Conservation (phyloP, 2,797 vertebrate species). For the Spinibarbus caldwelli region DNA sequence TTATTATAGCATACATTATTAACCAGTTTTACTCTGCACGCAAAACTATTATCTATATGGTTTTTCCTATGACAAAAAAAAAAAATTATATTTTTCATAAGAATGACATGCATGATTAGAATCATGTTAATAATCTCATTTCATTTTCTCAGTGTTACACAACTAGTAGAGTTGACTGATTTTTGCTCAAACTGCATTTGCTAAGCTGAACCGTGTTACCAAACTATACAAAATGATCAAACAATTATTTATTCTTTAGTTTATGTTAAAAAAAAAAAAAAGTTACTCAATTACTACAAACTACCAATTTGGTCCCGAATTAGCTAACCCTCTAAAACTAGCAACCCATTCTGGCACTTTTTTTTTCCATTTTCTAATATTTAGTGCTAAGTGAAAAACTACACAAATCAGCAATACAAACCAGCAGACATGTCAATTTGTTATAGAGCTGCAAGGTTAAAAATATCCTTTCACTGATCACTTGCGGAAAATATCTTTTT, state of each 20-base stretch:
- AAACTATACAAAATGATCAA: not conserved
- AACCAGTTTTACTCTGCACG: not conserved
- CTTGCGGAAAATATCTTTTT: not conserved
- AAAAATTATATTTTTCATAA: not conserved
- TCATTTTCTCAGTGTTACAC: not conserved
- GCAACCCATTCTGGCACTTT: not conserved
- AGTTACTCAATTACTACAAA: not conserved
- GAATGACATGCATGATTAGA: not conserved
- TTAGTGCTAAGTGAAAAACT: not conserved
- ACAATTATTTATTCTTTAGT: not conserved
- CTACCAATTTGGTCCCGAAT: not conserved
- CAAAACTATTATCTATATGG: not conserved
- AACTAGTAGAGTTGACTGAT: not conserved
- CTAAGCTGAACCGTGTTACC: not conserved
- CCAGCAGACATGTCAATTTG: not conserved
- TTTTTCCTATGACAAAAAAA: not conserved
- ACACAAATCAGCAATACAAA: not conserved
- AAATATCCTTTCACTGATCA: not conserved
- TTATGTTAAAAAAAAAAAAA: not conserved
- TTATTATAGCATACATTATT: not conserved
- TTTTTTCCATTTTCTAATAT: not conserved
- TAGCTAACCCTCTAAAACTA: not conserved
- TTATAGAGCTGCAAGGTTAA: not conserved
- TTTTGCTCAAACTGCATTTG: not conserved
- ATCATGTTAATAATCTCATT: not conserved